Evolutionary conservation across 2,888 invertebrate genomes (phyloP).

Genomic region (Cactoblastis cactorum): DNA sequence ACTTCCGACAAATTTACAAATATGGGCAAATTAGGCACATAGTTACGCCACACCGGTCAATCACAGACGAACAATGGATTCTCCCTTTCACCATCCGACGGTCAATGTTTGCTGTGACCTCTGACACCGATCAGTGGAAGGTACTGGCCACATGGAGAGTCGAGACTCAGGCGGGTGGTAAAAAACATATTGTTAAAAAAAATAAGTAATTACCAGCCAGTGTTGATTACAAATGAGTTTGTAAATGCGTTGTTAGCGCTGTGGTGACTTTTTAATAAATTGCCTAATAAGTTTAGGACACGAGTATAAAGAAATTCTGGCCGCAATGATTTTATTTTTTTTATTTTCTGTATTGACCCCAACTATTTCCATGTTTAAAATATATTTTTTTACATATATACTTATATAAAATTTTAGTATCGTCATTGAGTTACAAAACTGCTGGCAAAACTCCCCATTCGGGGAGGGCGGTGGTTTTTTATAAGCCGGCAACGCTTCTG

Average conservation of each 20-base stretch:
- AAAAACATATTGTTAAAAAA: constrained; percentile 6
- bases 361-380: too few relatives aligned
- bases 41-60: constrained; percentile 15
- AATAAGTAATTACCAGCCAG: neutral
- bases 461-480: too few relatives aligned
- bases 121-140: constrained; percentile 13
- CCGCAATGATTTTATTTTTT: too few relatives aligned
- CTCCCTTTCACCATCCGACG: constrained; percentile 22
- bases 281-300: neutral
- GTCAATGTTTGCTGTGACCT: constrained; percentile 20
- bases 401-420: too few relatives aligned
- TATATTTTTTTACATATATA: too few relatives aligned
- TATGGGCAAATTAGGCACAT: constrained; percentile 22
- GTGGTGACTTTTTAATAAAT: neutral
- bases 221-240: neutral
- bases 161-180: constrained; percentile 1
- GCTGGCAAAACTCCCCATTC: too few relatives aligned
- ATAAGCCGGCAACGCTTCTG: too few relatives aligned
- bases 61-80: constrained; percentile 17
- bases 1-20: constrained; percentile 11
- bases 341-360: too few relatives aligned
- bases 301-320: too few relatives aligned
- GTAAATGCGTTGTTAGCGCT: neutral
- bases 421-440: too few relatives aligned
- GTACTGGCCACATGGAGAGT: constrained; percentile 4